These are phyloP conservation scores for Hapalemur alaotrensis DNA, from an alignment of 2,797 vertebrate species.

Conservation along the genomic window DNA sequence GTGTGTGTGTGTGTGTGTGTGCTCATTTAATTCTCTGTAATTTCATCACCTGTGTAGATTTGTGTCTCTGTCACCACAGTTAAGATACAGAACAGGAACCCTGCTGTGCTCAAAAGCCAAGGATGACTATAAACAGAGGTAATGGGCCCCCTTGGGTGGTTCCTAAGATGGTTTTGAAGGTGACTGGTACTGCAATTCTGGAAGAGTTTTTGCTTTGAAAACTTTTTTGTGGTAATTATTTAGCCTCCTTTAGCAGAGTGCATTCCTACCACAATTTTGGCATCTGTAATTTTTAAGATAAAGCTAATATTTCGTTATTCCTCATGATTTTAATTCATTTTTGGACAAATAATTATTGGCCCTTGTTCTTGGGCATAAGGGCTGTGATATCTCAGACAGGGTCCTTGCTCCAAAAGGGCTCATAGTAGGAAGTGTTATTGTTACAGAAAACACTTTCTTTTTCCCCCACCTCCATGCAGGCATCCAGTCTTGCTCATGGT, in stretches of 20 bases:
- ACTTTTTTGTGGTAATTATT: neutral
- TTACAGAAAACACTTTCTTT: neutral
- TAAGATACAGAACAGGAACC: neutral
- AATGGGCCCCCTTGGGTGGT: neutral
- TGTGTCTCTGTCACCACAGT: neutral
- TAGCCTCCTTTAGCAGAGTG: neutral
- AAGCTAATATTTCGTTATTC: neutral
- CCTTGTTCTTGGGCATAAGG: neutral
- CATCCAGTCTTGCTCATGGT: neutral
- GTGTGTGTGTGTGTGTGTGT: neutral
- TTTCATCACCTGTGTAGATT: neutral
- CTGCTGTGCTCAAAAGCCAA: neutral
- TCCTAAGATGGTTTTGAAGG: neutral
- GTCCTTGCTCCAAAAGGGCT: neutral
- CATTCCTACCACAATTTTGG: neutral
- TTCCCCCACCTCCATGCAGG: neutral
- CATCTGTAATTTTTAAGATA: neutral
- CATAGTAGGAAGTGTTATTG: neutral
- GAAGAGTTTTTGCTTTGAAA: neutral
- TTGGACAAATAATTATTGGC: neutral
- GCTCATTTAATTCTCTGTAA: neutral
- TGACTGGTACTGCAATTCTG: neutral
- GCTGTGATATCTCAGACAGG: neutral
- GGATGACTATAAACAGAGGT: neutral
- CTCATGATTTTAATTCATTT: neutral